Evolutionary conservation across 2,888 invertebrate species (phyloP), one percentile per base, ranked within the genome.

Genomic region (Augiades crinisus): DNA sequence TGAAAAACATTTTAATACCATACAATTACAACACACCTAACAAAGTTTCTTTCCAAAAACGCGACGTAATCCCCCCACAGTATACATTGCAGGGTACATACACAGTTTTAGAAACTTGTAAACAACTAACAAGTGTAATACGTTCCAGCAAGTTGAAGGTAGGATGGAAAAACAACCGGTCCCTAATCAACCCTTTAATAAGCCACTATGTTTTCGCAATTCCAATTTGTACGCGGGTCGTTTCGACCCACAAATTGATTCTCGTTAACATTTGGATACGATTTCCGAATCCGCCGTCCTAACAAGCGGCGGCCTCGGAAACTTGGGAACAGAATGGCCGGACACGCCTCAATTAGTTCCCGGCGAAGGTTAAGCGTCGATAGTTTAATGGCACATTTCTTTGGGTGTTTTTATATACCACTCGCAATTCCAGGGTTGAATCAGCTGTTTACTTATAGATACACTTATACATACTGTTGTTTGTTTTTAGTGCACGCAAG

Each of bases 221-320:
- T 73, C 43, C 60, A 64, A 67, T 69, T 61, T 63, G 63, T 60
- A 62, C 56, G 64, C 36, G 64, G 78, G 74, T 68, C 67, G 64
- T 64, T 69, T 64, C 65, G 63, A 62, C 70, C 76, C 78, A 63
- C 75, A 85, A 85, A 86, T 84, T 83, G 84, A 78, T 74, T 70
- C 78, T 81, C 83, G 84, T 86, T 85, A 86, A 79, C 85, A 84
- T 83, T 83, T 75, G 77, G 78, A 77, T 68, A 75, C 82, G 80
- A 83, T 84, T 83, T 79, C 78, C 77, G 81, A 84, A 82, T 84
- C 81, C 76, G 78, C 79, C 75, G 72, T 75, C 76, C 71, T 82
- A 85, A 83, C 82, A 78, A 84, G 78, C 72, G 66, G 57, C 64
- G 67, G 64, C 68, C 68, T 68, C 69, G 66, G 65, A 69, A 81